Evolutionary conservation across 2,888 invertebrate genomes (phyloP), one percentile per base, ranked within the genome.

Genomic region (Merodon equestris): DNA sequence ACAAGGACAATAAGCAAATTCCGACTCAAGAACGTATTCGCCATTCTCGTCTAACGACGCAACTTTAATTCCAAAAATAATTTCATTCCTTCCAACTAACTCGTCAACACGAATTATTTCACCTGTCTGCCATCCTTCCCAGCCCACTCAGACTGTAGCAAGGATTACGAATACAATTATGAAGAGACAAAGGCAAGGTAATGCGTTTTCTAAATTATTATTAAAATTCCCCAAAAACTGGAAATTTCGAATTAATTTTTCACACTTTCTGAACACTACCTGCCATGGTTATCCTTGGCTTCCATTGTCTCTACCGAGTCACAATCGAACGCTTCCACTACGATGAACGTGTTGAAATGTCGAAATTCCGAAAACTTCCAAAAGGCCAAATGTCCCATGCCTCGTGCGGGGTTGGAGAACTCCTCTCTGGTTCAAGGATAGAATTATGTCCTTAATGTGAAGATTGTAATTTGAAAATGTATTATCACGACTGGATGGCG

Each of bases 381-480:
- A 27, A 27, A 4, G 7, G 3, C 27, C 27, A n/a, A n/a, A n/a
- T n/a, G n/a, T n/a, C 27, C 3, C 27, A 7, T 27, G 27, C 27
- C 27, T 27, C 3, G 27, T 4, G 2, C 3, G 27, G 27, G 2
- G 27, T 4, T 27, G 27, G 27, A 7, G 7, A 4, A 2, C 51
- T 48, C 57, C 54, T 63, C 54, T 50, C 68, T 63, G 57, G 58
- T 68, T 73, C 56, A 51, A 51, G 84, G 83, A 86, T 86, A 84
- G 84, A 88, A 88, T 88, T 86, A 87, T 87, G 86, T 88, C 85
- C 84, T 85, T 85, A 83, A 86, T 84, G 88, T 82, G 83, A 84
- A 86, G 87, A 86, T 88, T 87, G 85, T 87, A 88, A 88, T 88
- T 88, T 87, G 83, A 85, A 85, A 86, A 77, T 81, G 72, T 82